These are phyloP conservation scores for Grammomys dolichurus DNA, from an alignment of 2,113 vertebrate species.

Conservation along the genomic window DNA sequence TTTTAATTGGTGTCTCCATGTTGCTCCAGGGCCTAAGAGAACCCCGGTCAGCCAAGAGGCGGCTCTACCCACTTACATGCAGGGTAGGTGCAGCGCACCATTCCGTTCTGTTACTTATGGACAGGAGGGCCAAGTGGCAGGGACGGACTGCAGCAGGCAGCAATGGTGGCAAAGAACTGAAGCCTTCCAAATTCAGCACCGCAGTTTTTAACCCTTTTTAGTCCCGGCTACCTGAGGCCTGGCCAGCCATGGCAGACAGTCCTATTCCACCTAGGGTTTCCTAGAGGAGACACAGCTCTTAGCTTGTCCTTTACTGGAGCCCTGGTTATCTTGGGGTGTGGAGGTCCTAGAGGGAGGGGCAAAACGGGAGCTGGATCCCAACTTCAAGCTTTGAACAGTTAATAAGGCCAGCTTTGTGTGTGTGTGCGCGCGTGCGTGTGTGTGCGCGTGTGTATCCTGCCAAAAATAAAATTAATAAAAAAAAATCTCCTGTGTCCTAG, in stretches of 20 bases:
- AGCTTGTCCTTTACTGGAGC: not conserved
- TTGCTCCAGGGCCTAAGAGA: not conserved
- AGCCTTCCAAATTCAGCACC: not conserved
- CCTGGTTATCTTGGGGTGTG: not conserved
- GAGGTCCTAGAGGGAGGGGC: not conserved
- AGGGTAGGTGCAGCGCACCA: not conserved
- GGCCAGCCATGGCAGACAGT: not conserved
- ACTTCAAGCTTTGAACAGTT: not conserved
- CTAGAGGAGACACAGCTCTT: not conserved
- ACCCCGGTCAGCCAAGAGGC: not conserved
- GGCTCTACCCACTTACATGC: rapidly evolving
- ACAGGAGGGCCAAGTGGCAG: not conserved
- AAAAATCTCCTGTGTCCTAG: no score
- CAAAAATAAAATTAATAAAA: not conserved
- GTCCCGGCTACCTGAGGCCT: not conserved
- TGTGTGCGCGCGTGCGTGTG: no score
- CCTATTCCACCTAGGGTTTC: not conserved
- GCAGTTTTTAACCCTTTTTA: constrained; percentile 67
- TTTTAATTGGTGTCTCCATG: not conserved
- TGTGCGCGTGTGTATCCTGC: not conserved
- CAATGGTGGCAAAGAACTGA: not conserved
- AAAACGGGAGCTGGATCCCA: not conserved
- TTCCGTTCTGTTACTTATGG: not conserved
- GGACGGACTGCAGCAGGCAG: constrained; percentile 5
- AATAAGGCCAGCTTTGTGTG: not conserved